Percentiles rank a stretch among this genome's conserved stretches.
These are phyloP conservation scores for Zootermopsis nevadensis DNA, from an alignment of 2,888 invertebrate species.

Conservation along the genomic window DNA sequence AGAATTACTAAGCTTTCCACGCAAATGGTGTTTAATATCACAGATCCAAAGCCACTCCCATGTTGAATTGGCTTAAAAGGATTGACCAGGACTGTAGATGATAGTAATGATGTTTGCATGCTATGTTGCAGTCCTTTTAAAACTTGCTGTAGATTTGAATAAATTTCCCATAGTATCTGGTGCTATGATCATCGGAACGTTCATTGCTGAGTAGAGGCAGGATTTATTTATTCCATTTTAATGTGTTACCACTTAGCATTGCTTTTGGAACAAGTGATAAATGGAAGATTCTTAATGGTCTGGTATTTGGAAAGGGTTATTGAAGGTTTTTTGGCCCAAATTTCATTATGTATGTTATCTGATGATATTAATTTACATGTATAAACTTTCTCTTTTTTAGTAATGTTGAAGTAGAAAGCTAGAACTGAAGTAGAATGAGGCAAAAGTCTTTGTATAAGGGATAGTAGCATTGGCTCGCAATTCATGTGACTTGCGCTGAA, in stretches of 20 bases:
- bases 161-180: neutral
- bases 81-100: neutral
- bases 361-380: too few relatives aligned
- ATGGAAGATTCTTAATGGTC: neutral
- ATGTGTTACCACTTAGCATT: neutral
- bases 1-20: conserved; percentile 44
- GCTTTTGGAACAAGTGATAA: neutral
- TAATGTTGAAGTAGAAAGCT: too few relatives aligned
- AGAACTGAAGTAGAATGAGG: too few relatives aligned
- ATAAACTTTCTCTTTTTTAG: too few relatives aligned
- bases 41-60: neutral
- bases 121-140: neutral
- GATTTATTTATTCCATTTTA: neutral
- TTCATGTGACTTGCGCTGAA: too few relatives aligned
- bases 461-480: too few relatives aligned
- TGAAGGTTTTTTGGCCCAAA: neutral
- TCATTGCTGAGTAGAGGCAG: neutral
- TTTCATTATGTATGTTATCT: neutral
- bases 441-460: too few relatives aligned
- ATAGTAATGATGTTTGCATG: neutral
- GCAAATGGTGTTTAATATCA: conserved; percentile 46
- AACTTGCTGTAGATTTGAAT: neutral
- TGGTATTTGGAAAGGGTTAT: conserved; percentile 8
- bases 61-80: neutral
- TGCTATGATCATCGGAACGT: neutral